Conservation (phyloP, 1,140 invertebrate species). For the Branchinecta lindahli region DNA sequence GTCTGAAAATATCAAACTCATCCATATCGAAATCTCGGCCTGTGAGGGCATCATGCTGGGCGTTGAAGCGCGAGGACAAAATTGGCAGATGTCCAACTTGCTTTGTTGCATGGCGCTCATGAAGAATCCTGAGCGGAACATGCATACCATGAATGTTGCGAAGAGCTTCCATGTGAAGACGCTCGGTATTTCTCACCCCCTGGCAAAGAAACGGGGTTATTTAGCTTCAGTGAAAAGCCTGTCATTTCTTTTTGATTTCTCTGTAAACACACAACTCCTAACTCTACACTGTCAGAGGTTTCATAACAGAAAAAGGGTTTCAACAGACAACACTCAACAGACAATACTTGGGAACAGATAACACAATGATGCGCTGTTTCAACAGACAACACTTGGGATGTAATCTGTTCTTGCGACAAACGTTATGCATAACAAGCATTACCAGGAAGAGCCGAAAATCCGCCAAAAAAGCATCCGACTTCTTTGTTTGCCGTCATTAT, state of each 20-base stretch:
- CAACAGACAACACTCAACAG: not conserved
- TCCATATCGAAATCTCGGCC: not conserved
- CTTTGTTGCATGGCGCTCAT: not conserved
- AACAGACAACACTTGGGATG: not conserved
- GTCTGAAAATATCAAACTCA: not conserved
- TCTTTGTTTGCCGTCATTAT: too few species aligned
- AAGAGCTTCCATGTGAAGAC: not conserved
- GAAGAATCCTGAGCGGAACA: not conserved
- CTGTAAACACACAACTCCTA: too few species aligned
- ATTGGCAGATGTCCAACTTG: not conserved
- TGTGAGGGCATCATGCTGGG: not conserved
- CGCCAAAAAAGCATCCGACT: too few species aligned
- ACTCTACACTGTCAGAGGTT: not conserved
- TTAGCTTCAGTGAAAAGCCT: not conserved
- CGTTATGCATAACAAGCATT: too few species aligned
- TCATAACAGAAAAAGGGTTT: not conserved
- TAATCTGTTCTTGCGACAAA: too few species aligned
- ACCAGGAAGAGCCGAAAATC: too few species aligned
- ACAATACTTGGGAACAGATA: not conserved
- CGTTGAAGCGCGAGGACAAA: not conserved
- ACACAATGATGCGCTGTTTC: not conserved
- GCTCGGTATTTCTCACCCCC: not conserved
- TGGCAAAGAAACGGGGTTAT: not conserved
- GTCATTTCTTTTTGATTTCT: not conserved
- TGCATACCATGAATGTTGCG: not conserved